Base-by-base conservation (phyloP, 2,888 invertebrate genomes). In the Agrotis clavis region DNA sequence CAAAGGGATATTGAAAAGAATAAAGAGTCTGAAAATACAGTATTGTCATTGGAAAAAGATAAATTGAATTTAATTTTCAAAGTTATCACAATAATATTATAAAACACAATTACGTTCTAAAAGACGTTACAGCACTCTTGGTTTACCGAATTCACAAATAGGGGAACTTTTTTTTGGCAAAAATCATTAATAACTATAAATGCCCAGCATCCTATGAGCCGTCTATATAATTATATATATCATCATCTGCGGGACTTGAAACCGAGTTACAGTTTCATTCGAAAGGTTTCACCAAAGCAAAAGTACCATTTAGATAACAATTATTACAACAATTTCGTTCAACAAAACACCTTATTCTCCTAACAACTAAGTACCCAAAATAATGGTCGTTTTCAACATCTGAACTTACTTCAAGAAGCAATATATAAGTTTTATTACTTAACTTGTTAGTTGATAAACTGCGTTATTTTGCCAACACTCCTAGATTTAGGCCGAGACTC, bases 341-440 rank as follows among this genome's bases (percentile, higher is more conserved):
- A 48, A 60, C 19, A 18, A 65, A 67, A 62, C 9, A 18, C 51
- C 14, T 21, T 67, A 61, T 56, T 30, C 25, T 21, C 30, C 11
- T 51, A 57, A 70, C 30, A 16, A 59, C 66, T 64, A 73, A 66
- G 73, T 66, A 56, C 25, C 60, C 25, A 51, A 67, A 70, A 25
- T 64, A 57, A 71, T 45, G 71, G 51, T 57, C 67, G 30, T 64
- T 65, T 18, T 14, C n/a, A 78, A 62, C 61, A 41, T 48, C 47
- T 51, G 47, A 72, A 68, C 48, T 64, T 35, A 25, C 21, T 60
- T 60, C 66, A 56, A 72, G 45, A 63, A 51, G 59, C 35, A 60
- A 72, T 80, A 67, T 21, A 69, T 73, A 54, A 54, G 48, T 57
- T 77, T 80, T 77, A 80, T 73, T 53, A 67, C 60, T 64, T 21